Base-by-base conservation (phyloP, 1,140 invertebrate genomes). In the Plutomurus gul region DNA sequence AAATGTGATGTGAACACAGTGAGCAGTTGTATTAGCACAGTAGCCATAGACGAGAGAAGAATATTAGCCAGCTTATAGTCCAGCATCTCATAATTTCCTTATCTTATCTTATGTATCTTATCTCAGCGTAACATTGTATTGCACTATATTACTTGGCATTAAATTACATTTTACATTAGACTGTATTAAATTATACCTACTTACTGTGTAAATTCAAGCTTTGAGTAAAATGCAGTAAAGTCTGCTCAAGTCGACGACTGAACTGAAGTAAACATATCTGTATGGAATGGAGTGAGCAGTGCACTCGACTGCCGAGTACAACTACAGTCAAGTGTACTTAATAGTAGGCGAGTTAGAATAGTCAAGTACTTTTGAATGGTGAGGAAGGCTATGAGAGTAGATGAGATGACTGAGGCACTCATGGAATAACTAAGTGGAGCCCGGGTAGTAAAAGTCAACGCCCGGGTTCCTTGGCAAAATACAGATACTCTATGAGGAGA, bases 401-500 rank as follows among this genome's bases (percentile, higher is more conserved):
- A 75, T 75, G 73, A 75, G 73, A 75, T 27, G 40, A 75, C 40
- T 36, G 40, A 75, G 73, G 40, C 47, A 75, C 47, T 75, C 46
- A 47, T 46, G 40, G 43, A 47, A 49, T 73, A 73, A 73, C 40
- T 40, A 43, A 46, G 71, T 73, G 71, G 56, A 65, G 56, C 56
- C 56, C 56, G 56, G 56, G 56, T 65, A 65, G 56, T 65, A 65
- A 65, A 65, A 65, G 56, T 65, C 56, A 65, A 65, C 56, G 56
- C 56, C 56, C 56, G 56, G 56, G 30, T 65, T 65, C 56, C 56
- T 65, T 65, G 56, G 56, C 56, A 65, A 65, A 65, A 65, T 65
- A 65, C 56, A 65, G 56, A 65, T 36, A 65, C 56, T 65, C 56
- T 65, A n/a, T 33, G 30, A 65, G 30, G 27, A 65, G 56, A 65